Base-by-base conservation (phyloP, 2,888 invertebrate species). In the Latrodectus hesperus region DNA sequence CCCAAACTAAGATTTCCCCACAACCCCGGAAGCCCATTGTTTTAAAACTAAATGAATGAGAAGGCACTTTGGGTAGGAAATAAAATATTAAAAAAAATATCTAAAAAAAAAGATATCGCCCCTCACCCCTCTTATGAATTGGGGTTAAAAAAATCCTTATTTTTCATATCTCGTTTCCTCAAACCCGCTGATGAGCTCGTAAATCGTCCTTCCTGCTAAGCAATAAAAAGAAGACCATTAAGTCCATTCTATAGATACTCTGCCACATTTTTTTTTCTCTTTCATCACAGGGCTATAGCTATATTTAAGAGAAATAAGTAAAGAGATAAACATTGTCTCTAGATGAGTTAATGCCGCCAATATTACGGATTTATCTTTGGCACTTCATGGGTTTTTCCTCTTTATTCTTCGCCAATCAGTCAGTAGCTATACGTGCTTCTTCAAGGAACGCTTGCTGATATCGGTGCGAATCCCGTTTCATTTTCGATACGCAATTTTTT, bases 221-320 rank as follows among this genome's bases (percentile, higher is more conserved):
- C 78, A 78, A 77, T 78, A 78, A 78, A 78, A 78, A 70, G 78
- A 53, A 78, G 68, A 64, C 78, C 78, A 70, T 78, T 78, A 78
- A 38, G 53, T 70, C 17, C 72, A 1, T 74, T n/a, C 38, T 55
- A 73, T 73, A 73, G 51, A 60, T 14, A 10, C 53, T 9, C 5
- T n/a, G 17, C 53, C 70, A 64, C 76, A 38, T 49, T 26, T 73
- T 60, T 81, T 49, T 55, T 12, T 55, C n/a, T 71, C 55, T 72
- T 70, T 83, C 76, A 60, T 76, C 38, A 67, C 11, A 74, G 60
- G 38, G 38, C 65, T 52, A 17, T 75, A 70, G 72, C 77, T 78
- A 81, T 87, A 81, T 87, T 87, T 87, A 87, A 81, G 72, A 86
- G 80, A 86, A 86, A 73, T 84, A 85, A 80, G 79, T 84, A 70